Evolutionary conservation across 1,140 invertebrate genomes (phyloP).

Genomic region (Zaprionus nigranus): DNA sequence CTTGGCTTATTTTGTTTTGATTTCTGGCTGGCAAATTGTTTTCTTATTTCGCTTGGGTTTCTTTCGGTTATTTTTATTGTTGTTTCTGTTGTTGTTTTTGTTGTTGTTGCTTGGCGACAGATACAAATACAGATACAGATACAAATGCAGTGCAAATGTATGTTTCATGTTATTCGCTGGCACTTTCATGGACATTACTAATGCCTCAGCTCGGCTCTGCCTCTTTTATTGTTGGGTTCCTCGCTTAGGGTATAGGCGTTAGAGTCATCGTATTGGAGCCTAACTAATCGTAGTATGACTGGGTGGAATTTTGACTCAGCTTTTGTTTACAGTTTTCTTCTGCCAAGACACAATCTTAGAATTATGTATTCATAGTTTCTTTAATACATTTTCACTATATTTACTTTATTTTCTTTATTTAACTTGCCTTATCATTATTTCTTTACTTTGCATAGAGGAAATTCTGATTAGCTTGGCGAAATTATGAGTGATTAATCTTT

Average conservation of each 20-base stretch:
- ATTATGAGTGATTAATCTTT: too few relatives aligned
- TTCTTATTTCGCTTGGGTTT: conserved; percentile 11
- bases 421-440: too few relatives aligned
- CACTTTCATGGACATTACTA: conserved; percentile 77
- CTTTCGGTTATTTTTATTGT: conserved; percentile 30
- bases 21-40: conserved; percentile 59
- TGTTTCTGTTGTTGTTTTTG: conserved; percentile 22
- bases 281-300: not conserved
- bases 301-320: not conserved
- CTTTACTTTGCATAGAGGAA: too few relatives aligned
- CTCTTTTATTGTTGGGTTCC: not conserved
- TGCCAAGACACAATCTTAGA: not conserved
- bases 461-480: too few relatives aligned
- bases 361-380: too few relatives aligned
- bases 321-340: not conserved
- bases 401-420: too few relatives aligned
- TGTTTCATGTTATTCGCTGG: conserved; percentile 73
- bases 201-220: conserved; percentile 23
- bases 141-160: conserved; percentile 66
- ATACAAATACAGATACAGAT: conserved; percentile 50
- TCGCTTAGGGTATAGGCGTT: not conserved
- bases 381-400: too few relatives aligned
- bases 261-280: not conserved
- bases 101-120: conserved; percentile 42
- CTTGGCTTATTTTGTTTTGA: conserved; percentile 65